phyloP scores from a whole-genome alignment of 2,113 vertebrate species.

The Cheilinus undulatus region DNA sequence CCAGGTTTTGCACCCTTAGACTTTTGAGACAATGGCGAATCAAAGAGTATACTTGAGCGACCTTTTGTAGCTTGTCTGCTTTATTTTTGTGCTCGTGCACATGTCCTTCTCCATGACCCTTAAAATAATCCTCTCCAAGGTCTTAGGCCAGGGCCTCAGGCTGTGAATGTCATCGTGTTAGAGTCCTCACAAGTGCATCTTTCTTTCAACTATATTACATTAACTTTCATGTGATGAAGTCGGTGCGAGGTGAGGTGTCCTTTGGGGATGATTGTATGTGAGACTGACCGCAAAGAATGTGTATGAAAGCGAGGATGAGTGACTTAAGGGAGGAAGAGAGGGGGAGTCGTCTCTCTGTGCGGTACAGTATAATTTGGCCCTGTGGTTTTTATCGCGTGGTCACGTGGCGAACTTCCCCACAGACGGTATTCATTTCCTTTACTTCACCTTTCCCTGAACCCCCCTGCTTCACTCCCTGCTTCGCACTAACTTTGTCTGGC shows the following conservation, averaged over 20 bases:
- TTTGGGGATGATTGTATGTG: slow-evolving; percentile 37
- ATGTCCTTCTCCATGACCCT: slow-evolving; percentile 9
- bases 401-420: slow-evolving; percentile 76
- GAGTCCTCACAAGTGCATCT: slow-evolving; percentile 19
- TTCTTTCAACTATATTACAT: slow-evolving; percentile 26
- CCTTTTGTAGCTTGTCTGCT: slow-evolving; percentile 8
- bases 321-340: not conserved
- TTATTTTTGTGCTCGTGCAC: slow-evolving; percentile 21
- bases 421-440: slow-evolving; percentile 81
- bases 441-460: slow-evolving; percentile 84
- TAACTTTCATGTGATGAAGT: slow-evolving; percentile 40
- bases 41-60: not conserved
- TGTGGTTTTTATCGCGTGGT: slow-evolving; percentile 74
- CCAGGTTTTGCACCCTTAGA: not conserved
- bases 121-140: slow-evolving; percentile 52
- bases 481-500: slow-evolving; percentile 52
- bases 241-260: slow-evolving; percentile 44
- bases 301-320: slow-evolving; percentile 30
- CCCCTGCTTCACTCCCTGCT: slow-evolving; percentile 38
- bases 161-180: slow-evolving; percentile 21
- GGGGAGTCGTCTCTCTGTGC: slow-evolving; percentile 50
- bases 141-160: slow-evolving; percentile 23
- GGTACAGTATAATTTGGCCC: slow-evolving; percentile 62
- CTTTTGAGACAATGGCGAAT: not conserved
- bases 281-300: slow-evolving; percentile 35